phyloP scores from a whole-genome alignment of 2,797 vertebrate genomes.

The Sardinella longiceps region DNA sequence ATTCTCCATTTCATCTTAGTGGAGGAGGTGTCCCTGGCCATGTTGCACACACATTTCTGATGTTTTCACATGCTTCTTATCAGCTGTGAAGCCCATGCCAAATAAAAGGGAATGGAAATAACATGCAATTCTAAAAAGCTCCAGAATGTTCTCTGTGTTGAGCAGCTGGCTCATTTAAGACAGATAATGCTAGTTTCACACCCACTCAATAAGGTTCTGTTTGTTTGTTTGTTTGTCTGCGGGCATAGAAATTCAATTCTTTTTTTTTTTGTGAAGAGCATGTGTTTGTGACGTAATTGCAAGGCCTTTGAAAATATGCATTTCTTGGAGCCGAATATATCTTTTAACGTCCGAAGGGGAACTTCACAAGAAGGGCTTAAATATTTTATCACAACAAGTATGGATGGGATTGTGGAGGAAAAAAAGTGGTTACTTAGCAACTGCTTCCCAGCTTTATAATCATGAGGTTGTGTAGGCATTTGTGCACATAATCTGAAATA shows the following conservation, averaged over 20 bases:
- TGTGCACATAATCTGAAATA: constrained; percentile 19
- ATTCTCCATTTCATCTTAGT: background rate
- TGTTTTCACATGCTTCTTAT: constrained; percentile 30
- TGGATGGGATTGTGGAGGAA: constrained; percentile 68
- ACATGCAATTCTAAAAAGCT: background rate
- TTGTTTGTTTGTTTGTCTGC: constrained; percentile 16
- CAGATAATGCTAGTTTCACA: background rate
- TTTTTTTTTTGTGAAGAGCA: constrained; percentile 13
- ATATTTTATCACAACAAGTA: constrained; percentile 78
- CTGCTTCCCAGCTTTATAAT: constrained; percentile 71
- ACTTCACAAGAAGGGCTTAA: constrained; percentile 64
- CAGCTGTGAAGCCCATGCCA: constrained; percentile 38
- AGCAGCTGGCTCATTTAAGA: constrained; percentile 21
- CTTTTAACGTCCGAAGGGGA: constrained; percentile 62
- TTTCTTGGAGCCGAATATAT: constrained; percentile 58
- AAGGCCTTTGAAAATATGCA: constrained; percentile 48
- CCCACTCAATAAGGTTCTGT: constrained; percentile 1
- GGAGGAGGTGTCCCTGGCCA: constrained; percentile 26
- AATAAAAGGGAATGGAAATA: background rate
- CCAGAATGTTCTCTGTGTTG: background rate
- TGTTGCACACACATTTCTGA: constrained; percentile 31
- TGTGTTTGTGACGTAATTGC: constrained; percentile 40
- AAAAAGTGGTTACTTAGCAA: constrained; percentile 79
- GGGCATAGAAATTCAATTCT: background rate
- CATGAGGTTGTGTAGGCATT: constrained; percentile 52